phyloP scores from a whole-genome alignment of 2,113 vertebrate species.

The Pachypanchax playfairii region DNA sequence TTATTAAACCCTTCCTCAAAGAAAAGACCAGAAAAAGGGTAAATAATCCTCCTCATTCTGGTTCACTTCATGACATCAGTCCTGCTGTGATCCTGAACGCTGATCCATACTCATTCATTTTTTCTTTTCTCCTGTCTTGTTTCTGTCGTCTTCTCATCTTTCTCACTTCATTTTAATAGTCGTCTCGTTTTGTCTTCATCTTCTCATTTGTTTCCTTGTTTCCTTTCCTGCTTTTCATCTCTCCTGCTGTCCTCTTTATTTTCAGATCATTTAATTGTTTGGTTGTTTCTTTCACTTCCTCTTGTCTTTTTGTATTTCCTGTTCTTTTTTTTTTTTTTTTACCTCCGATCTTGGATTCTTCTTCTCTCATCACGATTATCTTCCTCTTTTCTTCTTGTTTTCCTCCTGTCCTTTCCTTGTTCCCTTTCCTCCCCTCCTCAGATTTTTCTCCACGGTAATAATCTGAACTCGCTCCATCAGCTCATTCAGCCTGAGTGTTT shows the following conservation, averaged over 20 bases:
- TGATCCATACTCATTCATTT: neutral
- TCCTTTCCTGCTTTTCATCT: neutral
- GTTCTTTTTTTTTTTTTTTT: neutral
- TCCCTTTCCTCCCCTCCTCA: constrained; percentile 46
- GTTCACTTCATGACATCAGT: too few relatives aligned
- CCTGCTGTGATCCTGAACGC: neutral
- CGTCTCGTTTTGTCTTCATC: neutral
- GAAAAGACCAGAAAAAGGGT: constrained; percentile 99
- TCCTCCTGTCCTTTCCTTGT: neutral
- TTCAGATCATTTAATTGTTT: too few relatives aligned
- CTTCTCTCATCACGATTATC: too few relatives aligned
- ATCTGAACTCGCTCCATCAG: constrained; percentile 96
- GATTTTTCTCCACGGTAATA: constrained; percentile 99
- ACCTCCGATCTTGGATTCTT: too few relatives aligned
- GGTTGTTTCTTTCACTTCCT: neutral
- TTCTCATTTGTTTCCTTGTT: neutral
- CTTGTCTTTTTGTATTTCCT: neutral
- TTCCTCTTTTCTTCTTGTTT: too few relatives aligned
- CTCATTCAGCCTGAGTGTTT: constrained; percentile 94
- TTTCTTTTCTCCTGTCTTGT: neutral
- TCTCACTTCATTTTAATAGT: neutral
- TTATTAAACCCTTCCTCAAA: constrained; percentile 96
- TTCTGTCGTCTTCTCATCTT: neutral
- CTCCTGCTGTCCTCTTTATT: neutral
- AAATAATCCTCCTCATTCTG: constrained; percentile 16